Conservation (phyloP, 2,888 invertebrate species). For the Acrobasis consociella region DNA sequence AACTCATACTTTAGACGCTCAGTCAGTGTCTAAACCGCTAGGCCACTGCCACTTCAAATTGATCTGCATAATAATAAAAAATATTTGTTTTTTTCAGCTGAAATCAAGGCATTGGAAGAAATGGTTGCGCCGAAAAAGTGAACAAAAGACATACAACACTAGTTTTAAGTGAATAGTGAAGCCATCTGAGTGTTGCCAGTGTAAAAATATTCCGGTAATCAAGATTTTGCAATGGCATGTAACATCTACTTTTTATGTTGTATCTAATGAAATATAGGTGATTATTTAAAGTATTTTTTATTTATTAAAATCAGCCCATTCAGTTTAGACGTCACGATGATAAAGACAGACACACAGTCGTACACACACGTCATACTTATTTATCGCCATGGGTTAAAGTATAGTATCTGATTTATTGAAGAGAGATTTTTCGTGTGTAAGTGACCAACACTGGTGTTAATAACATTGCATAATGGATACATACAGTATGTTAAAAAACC, state of each 20-base stretch:
- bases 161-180: slow-evolving; percentile 60
- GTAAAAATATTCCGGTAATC: slow-evolving; percentile 22
- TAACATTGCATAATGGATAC: no score
- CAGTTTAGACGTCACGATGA: no score
- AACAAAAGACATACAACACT: slow-evolving; percentile 39
- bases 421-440: no score
- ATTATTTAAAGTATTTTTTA: slow-evolving; percentile 43
- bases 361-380: no score
- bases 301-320: neutral
- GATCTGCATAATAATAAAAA: neutral
- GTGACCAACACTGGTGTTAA: no score
- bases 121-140: slow-evolving; percentile 56
- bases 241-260: slow-evolving; percentile 53
- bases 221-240: slow-evolving; percentile 38
- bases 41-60: neutral
- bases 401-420: no score
- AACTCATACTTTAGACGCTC: no score
- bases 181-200: slow-evolving; percentile 51
- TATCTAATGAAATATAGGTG: slow-evolving; percentile 71
- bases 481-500: no score
- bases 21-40: no score
- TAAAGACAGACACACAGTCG: no score
- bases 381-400: no score
- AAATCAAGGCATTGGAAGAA: slow-evolving; percentile 70
- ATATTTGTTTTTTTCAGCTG: slow-evolving; percentile 66